Conservation (phyloP, 2,797 vertebrate genomes). For the Dryobates pubescens region DNA sequence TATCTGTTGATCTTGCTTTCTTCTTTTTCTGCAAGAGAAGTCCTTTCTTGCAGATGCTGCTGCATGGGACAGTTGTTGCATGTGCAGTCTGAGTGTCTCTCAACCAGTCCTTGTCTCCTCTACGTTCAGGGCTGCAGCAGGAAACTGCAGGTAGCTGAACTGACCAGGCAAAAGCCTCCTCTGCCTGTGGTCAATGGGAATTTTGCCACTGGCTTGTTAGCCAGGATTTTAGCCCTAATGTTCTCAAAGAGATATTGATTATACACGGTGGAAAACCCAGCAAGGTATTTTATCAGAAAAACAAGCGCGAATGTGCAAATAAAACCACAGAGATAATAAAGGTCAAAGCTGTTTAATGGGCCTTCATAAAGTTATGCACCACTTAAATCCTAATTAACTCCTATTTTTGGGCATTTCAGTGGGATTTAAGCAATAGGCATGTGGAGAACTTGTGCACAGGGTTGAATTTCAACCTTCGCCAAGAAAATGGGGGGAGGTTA, state of each 20-base stretch:
- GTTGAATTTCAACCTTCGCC: constrained; percentile 3
- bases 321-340: constrained; percentile 22
- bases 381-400: constrained; percentile 52
- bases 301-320: constrained; percentile 1
- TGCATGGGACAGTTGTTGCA: neutral
- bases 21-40: neutral
- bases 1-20: neutral
- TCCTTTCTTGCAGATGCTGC: neutral
- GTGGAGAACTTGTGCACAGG: constrained; percentile 5
- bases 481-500: constrained; percentile 17
- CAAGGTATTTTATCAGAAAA: constrained; percentile 14
- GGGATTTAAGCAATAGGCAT: constrained; percentile 19
- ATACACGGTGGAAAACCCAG: neutral
- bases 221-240: neutral
- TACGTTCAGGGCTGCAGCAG: accelerated
- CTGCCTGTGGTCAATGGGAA: neutral
- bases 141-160: neutral
- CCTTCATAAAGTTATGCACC: constrained; percentile 24
- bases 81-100: neutral
- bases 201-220: neutral
- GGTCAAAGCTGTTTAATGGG: constrained; percentile 22
- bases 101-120: neutral
- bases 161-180: neutral
- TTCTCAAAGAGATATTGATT: neutral
- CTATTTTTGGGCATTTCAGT: constrained; percentile 15